Percentiles rank a stretch among this genome's conserved stretches.
Evolutionary conservation across 2,113 vertebrate genomes (phyloP).

Genomic region (Bagarius yarrelli): DNA sequence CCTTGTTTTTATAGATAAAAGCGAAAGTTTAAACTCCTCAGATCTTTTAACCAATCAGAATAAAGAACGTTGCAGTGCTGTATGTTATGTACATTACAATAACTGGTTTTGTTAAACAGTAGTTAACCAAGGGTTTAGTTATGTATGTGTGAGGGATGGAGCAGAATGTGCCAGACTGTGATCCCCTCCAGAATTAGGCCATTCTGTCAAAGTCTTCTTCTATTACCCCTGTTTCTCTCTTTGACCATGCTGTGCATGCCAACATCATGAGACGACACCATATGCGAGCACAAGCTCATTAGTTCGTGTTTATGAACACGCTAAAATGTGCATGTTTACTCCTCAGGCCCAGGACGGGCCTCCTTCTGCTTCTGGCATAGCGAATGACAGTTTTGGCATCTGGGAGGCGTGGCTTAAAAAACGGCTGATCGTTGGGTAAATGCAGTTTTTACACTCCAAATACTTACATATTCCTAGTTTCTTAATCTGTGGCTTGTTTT

Average conservation of each 20-base stretch:
- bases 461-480: neutral
- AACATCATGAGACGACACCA: neutral
- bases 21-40: neutral
- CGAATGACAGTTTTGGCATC: neutral
- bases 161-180: conserved; percentile 15
- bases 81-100: neutral
- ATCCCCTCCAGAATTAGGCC: conserved; percentile 29
- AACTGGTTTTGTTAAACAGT: neutral
- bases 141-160: conserved; percentile 16
- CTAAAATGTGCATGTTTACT: conserved; percentile 52
- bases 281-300: conserved; percentile 64
- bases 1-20: conserved; percentile 42
- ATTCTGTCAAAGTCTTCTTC: conserved; percentile 33
- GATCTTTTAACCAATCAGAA: neutral
- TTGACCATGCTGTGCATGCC: neutral
- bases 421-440: neutral
- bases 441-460: neutral
- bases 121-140: neutral
- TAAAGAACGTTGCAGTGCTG: neutral
- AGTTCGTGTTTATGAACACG: conserved; percentile 67
- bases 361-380: conserved; percentile 3
- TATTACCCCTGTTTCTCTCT: conserved; percentile 22
- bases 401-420: neutral
- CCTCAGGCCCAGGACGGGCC: conserved; percentile 3
- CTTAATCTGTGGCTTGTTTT: neutral